Percentiles rank a stretch among this genome's conserved stretches.
phyloP scores from a whole-genome alignment of 2,888 invertebrate genomes.

The Platycheirus albimanus region DNA sequence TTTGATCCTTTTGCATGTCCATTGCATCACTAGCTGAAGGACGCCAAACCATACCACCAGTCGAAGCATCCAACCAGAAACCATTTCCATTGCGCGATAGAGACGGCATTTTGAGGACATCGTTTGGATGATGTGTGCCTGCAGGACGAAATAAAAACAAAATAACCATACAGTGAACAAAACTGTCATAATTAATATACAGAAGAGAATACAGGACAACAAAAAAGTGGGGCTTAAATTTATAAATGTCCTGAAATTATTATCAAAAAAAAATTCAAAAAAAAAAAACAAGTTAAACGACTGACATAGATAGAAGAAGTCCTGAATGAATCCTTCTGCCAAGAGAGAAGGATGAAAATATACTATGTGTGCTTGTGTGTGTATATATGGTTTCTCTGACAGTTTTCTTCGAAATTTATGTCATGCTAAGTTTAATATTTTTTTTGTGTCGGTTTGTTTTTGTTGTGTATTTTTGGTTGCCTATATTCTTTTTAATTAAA shows the following conservation, averaged over 20 bases:
- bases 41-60: conserved; percentile 82
- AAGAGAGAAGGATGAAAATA: conserved; percentile 5
- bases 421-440: conserved; percentile 34
- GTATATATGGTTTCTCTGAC: conserved; percentile 10
- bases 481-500: conserved; percentile 75
- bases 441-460: conserved; percentile 20
- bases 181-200: conserved; percentile 64
- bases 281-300: conserved; percentile 22
- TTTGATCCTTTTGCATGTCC: conserved; percentile 83
- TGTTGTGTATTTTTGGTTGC: conserved; percentile 11
- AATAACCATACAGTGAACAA: conserved; percentile 15
- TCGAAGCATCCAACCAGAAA: conserved; percentile 82
- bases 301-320: conserved; percentile 58
- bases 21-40: conserved; percentile 80
- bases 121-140: conserved; percentile 82
- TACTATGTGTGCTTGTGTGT: not conserved
- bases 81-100: conserved; percentile 82
- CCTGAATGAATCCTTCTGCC: conserved; percentile 33
- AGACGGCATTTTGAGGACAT: conserved; percentile 83
- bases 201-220: conserved; percentile 23
- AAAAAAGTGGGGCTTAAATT: not conserved
- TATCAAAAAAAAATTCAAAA: conserved; percentile 14
- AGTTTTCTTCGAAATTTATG: conserved; percentile 57
- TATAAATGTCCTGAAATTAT: conserved; percentile 40
- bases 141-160: conserved; percentile 69